These are phyloP conservation scores for Meiosimyza decipiens DNA, from an alignment of 2,888 invertebrate genomes.

Conservation along the genomic window DNA sequence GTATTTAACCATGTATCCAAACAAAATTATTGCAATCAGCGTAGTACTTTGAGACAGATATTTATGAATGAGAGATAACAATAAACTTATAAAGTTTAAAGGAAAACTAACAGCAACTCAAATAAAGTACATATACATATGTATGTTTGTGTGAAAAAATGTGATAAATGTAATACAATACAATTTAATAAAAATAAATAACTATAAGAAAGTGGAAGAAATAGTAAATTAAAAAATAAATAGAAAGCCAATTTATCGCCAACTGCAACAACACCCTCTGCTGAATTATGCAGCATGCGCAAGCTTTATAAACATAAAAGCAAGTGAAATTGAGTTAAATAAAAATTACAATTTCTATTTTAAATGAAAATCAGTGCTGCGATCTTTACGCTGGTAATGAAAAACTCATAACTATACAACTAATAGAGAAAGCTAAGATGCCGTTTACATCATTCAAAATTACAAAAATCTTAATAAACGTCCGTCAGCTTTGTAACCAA, in stretches of 20 bases:
- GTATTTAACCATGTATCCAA: no score
- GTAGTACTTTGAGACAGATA: no score
- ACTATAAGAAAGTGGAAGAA: neutral
- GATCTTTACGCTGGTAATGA: neutral
- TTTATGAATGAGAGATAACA: no score
- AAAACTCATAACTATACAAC: neutral
- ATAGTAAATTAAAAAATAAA: neutral
- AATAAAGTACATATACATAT: neutral
- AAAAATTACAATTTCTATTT: neutral
- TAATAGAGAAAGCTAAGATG: neutral
- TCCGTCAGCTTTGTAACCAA: neutral
- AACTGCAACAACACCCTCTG: slow-evolving; percentile 19
- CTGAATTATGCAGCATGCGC: neutral
- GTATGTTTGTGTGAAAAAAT: neutral
- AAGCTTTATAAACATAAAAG: neutral
- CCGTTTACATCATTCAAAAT: neutral
- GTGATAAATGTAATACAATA: slow-evolving; percentile 7
- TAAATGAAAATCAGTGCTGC: slow-evolving; percentile 10
- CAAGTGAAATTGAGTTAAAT: slow-evolving; percentile 26
- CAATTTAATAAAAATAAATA: slow-evolving; percentile 8
- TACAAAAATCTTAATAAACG: neutral
- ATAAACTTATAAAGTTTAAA: no score
- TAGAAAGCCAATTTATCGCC: slow-evolving; percentile 27
- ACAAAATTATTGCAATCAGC: no score
- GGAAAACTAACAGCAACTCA: no score